Evolutionary conservation across 2,888 invertebrate species (phyloP).

Genomic region (Ormyrus labotus): DNA sequence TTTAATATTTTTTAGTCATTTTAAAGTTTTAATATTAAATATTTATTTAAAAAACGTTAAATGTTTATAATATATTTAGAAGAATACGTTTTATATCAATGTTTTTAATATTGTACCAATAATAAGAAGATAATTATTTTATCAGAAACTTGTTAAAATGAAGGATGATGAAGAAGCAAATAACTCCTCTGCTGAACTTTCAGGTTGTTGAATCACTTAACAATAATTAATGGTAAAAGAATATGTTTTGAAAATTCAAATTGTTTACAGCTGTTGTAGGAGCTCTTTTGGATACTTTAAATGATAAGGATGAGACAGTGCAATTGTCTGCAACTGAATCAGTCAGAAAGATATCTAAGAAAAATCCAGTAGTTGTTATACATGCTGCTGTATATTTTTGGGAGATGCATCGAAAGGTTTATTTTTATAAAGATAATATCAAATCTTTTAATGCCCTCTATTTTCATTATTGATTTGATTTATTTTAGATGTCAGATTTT

Average conservation of each 20-base stretch:
- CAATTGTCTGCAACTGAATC: conserved; percentile 64
- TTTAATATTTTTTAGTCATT: not conserved
- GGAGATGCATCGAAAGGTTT: conserved; percentile 70
- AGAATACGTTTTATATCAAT: conserved; percentile 1
- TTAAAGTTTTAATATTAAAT: not conserved
- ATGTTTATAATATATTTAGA: not conserved
- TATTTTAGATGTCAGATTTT: conserved; percentile 69
- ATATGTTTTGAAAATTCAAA: conserved; percentile 10
- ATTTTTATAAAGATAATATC: conserved; percentile 9
- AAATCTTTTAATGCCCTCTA: conserved; percentile 4
- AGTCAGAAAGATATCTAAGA: conserved; percentile 65
- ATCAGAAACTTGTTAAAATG: conserved; percentile 50
- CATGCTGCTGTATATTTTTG: conserved; percentile 69
- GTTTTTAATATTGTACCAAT: not conserved
- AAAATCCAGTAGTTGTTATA: conserved; percentile 65
- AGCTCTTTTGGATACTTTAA: conserved; percentile 67
- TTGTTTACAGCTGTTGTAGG: conserved; percentile 65
- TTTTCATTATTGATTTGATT: conserved; percentile 17
- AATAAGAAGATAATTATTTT: not conserved
- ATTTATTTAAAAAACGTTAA: conserved; percentile 6
- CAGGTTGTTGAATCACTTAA: conserved; percentile 56
- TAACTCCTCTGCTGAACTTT: conserved; percentile 59
- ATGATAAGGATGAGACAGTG: conserved; percentile 69
- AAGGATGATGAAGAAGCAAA: conserved; percentile 60
- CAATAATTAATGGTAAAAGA: not conserved